Conservation (phyloP, 2,113 vertebrate genomes). For the Cervus canadensis region DNA sequence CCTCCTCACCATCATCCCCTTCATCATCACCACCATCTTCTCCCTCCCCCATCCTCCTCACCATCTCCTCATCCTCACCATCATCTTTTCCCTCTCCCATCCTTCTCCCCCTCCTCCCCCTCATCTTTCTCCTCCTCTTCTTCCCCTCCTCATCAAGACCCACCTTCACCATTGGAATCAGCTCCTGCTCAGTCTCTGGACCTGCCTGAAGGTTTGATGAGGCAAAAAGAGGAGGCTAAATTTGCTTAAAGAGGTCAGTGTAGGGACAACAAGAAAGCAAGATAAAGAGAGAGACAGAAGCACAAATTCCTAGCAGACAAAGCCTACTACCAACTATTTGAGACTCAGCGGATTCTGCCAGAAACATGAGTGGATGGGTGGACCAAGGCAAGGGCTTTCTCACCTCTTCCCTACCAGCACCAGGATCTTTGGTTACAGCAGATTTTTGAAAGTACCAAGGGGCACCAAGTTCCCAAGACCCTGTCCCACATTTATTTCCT, state of each 20-base stretch:
- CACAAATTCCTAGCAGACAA: not conserved
- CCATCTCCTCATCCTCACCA: not conserved
- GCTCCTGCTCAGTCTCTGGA: not conserved
- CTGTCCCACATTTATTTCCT: not conserved
- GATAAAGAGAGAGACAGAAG: not conserved
- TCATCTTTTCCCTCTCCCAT: not conserved
- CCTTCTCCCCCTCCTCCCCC: not conserved
- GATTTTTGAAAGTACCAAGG: not conserved
- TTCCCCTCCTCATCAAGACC: not conserved
- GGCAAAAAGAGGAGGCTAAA: not conserved
- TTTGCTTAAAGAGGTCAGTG: not conserved
- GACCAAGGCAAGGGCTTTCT: not conserved
- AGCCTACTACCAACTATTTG: not conserved
- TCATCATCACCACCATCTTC: not conserved
- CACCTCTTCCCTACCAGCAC: not conserved
- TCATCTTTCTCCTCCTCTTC: no score
- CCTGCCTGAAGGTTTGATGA: not conserved
- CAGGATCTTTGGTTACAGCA: not conserved
- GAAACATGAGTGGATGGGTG: rapidly evolving
- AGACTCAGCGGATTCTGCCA: not conserved
- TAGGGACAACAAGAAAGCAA: not conserved
- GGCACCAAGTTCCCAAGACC: not conserved
- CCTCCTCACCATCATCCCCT: not conserved
- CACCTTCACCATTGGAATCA: not conserved
- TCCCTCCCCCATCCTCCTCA: not conserved